phyloP scores from a whole-genome alignment of 1,140 invertebrate genomes.

The Dreissena rostriformis region DNA sequence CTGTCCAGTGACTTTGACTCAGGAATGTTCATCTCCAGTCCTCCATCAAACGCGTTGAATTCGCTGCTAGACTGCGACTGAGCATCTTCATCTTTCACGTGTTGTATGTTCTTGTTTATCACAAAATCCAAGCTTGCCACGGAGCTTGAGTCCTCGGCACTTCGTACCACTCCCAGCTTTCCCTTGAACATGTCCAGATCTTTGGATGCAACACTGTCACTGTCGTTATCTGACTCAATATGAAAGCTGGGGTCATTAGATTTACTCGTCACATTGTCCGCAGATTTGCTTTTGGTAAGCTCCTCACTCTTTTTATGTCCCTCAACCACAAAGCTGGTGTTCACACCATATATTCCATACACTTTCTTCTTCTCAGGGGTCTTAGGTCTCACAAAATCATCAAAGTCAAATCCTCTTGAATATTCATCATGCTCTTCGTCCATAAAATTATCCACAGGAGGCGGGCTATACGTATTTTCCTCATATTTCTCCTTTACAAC shows the following conservation, averaged over 20 bases:
- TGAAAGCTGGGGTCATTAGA: neutral
- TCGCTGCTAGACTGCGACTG: constrained; percentile 82
- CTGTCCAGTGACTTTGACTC: constrained; percentile 76
- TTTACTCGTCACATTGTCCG: neutral
- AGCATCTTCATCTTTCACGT: constrained; percentile 71
- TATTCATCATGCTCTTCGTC: constrained; percentile 81
- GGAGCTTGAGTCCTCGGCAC: constrained; percentile 73
- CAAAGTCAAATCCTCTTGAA: constrained; percentile 74
- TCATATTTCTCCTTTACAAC: constrained; percentile 52
- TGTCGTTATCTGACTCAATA: constrained; percentile 48
- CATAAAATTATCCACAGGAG: constrained; percentile 60
- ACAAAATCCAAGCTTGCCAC: constrained; percentile 78
- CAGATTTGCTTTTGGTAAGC: constrained; percentile 16
- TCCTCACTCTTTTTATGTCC: constrained; percentile 51
- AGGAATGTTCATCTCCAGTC: constrained; percentile 16
- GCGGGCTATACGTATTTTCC: constrained; percentile 59
- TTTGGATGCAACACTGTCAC: constrained; percentile 53
- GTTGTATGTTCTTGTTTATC: constrained; percentile 52
- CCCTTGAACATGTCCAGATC: constrained; percentile 45
- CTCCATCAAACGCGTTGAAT: constrained; percentile 71
- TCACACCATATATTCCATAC: constrained; percentile 40
- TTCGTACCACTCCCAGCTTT: constrained; percentile 32
- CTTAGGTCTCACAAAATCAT: constrained; percentile 44
- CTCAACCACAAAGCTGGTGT: constrained; percentile 22
- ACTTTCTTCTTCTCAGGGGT: constrained; percentile 29